These are phyloP conservation scores for Herpetotheres cachinnans DNA, from an alignment of 2,113 vertebrate species.

Conservation along the genomic window DNA sequence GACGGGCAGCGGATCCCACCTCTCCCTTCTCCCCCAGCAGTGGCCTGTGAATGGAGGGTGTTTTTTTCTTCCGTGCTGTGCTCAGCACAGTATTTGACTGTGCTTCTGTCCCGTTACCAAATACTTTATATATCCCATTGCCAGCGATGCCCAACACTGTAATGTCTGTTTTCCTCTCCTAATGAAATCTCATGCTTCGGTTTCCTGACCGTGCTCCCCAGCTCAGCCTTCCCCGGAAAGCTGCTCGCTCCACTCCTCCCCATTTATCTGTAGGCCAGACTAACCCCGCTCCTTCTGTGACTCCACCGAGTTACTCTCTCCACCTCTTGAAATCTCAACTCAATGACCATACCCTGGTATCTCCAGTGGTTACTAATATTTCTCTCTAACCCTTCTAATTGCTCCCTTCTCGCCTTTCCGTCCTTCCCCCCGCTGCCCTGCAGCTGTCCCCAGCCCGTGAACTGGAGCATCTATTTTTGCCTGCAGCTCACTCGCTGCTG, in stretches of 20 bases:
- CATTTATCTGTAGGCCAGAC: background rate
- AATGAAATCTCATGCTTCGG: background rate
- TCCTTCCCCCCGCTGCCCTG: background rate
- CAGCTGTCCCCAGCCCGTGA: background rate
- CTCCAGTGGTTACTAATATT: background rate
- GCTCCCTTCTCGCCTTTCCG: background rate
- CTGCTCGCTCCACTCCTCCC: background rate
- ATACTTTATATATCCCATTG: background rate
- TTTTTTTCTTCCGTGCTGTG: background rate
- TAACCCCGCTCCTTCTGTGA: background rate
- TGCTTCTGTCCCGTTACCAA: background rate
- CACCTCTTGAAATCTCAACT: background rate
- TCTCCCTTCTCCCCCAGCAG: background rate
- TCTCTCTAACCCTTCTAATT: background rate
- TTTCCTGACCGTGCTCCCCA: background rate
- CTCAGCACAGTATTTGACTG: background rate
- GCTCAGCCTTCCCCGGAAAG: background rate
- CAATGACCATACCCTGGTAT: rapidly evolving
- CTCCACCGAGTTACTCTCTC: background rate
- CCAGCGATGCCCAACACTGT: background rate
- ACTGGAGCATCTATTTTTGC: background rate
- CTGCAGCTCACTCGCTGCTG: background rate
- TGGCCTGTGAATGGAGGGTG: background rate
- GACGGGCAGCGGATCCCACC: background rate
- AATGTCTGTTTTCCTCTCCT: slow-evolving; percentile 2